A percentile compares a stretch with the other conserved stretches of the same genome.
Conservation (phyloP, 1,140 invertebrate species). For the Drosophila subobscura region DNA sequence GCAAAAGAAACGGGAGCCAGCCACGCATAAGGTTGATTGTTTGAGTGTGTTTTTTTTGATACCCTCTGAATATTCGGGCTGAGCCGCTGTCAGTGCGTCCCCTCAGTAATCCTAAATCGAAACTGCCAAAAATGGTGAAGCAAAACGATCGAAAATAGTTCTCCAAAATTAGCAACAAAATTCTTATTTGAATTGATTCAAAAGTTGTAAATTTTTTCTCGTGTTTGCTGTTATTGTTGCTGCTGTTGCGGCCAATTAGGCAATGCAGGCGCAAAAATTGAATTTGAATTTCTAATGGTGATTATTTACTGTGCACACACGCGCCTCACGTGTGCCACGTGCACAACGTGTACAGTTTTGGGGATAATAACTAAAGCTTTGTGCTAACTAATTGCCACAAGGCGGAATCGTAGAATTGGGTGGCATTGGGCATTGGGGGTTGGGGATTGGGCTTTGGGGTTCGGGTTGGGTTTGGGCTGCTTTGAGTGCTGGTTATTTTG, state of each 20-base stretch:
- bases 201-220: too few relatives aligned
- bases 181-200: too few relatives aligned
- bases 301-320: constrained; percentile 67
- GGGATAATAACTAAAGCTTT: constrained; percentile 76
- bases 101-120: too few relatives aligned
- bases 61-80: too few relatives aligned
- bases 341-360: constrained; percentile 48
- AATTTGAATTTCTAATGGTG: constrained; percentile 71
- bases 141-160: too few relatives aligned
- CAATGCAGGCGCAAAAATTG: constrained; percentile 55
- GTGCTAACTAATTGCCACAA: constrained; percentile 76
- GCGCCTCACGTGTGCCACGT: constrained; percentile 16
- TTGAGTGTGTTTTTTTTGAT: too few relatives aligned
- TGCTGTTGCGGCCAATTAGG: constrained; percentile 52
- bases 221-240: too few relatives aligned
- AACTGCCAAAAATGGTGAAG: too few relatives aligned
- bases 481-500: constrained; percentile 51
- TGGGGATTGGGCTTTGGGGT: not conserved
- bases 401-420: constrained; percentile 42
- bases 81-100: too few relatives aligned
- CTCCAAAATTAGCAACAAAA: too few relatives aligned
- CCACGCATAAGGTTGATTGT: too few relatives aligned
- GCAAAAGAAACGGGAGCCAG: constrained; percentile 21
- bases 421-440: not conserved
- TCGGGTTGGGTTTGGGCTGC: too few relatives aligned